Percentiles rank a stretch among this genome's conserved stretches.
phyloP scores from a whole-genome alignment of 2,113 vertebrate species.

The Chloropsis hardwickii region DNA sequence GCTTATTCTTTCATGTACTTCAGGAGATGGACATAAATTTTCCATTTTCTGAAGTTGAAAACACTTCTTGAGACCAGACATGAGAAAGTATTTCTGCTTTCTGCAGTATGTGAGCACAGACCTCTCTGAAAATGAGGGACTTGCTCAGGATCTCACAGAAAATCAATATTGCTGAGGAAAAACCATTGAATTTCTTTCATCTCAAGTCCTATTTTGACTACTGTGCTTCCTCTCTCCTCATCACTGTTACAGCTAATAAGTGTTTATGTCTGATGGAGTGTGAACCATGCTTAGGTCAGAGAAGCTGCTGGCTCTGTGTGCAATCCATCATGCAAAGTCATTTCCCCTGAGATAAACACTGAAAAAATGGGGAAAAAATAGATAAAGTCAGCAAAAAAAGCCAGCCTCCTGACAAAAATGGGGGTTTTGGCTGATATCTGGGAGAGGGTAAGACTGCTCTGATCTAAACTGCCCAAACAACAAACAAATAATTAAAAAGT shows the following conservation, averaged over 20 bases:
- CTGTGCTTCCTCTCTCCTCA: background rate
- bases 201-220: background rate
- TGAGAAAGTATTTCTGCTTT: background rate
- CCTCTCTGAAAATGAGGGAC: background rate
- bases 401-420: background rate
- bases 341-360: background rate
- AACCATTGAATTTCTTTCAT: background rate
- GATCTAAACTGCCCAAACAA: background rate
- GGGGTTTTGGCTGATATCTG: rapidly evolving
- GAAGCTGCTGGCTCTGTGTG: background rate
- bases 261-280: background rate
- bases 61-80: background rate
- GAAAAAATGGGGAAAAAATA: background rate
- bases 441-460: background rate
- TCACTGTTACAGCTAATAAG: background rate
- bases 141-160: background rate
- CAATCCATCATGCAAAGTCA: background rate
- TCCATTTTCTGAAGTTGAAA: background rate
- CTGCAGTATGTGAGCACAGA: background rate
- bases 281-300: background rate
- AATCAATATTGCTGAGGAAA: background rate
- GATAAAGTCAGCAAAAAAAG: background rate
- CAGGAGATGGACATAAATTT: background rate
- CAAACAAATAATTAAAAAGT: background rate
- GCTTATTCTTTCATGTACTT: background rate